Base-by-base conservation (phyloP, 2,113 vertebrate genomes). In the Lathamus discolor region DNA sequence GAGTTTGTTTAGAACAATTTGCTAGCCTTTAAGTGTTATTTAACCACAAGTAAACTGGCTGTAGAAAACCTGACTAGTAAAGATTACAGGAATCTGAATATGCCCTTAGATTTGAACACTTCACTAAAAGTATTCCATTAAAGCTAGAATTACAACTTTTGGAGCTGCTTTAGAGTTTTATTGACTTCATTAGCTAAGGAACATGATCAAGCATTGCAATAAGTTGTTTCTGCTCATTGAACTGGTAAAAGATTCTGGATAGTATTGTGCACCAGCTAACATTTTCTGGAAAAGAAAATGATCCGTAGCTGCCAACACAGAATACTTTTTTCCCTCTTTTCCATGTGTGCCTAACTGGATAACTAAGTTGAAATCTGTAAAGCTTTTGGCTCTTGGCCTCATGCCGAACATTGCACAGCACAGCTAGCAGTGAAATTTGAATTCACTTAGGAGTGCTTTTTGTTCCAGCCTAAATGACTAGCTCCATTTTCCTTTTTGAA, bases 361-460 rank as follows among this genome's bases (percentile, higher is more conserved):
- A 69, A 15, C 13, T 48, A 24, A 81, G 9, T 23, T 62, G 35
- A 74, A 64, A 87, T 19, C 3, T 49, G 16, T 18, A 5, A 39
- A 63, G 8, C 23, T 64, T 84, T 86, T 41, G 6, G 10, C 14
- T 81, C 33, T 68, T 66, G n/a, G 35, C 8, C 27, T 77, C 24
- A 52, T 35, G 25, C 0, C 74, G 35, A 78, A 43, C 29, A 41
- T 18, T 54, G 18, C n/a, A 44, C 9, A 84, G 3, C 12, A 46
- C 8, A 87, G 28, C 33, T 61, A 54, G 13, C 9, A 62, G 17
- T 29, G 55, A 83, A 43, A 57, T 62, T 44, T 2, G 0, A 12
- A 49, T 43, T 35, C n/a, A 33, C 6, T 72, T 67, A 29, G 9
- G 29, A 67, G 3, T 1, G 0, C 1, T 39, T 76, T 73, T 24